Evolutionary conservation across 1,140 invertebrate genomes (phyloP), one percentile per base, ranked within the genome.

Genomic region (Drosophila fuyamai): DNA sequence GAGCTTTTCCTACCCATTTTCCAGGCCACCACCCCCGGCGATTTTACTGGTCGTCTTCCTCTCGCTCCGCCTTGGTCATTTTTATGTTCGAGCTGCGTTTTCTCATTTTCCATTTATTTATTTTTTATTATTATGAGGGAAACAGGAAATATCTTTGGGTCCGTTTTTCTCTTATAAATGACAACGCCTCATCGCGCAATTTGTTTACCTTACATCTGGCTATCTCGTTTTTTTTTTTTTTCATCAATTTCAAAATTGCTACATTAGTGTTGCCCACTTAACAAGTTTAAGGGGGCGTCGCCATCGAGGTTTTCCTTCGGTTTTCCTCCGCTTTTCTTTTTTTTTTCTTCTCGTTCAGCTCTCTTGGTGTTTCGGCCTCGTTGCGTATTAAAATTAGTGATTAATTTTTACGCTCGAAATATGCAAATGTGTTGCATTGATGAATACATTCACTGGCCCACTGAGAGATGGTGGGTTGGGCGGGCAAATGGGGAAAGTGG

Each of bases 191-290:
- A 91, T 89, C 89, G 89, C 89, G 88, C 88, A 91, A 91, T 91
- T 91, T 89, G 89, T 91, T 89, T 91, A 91, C 89, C 88, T 91
- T 91, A 76, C 67, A 81, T 80, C 77, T 61, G 43, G 29, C 56
- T 35, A 55, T 14, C 27, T n/a, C 23, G 23, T 41, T 32, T 29
- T 9, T 36, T 41, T 61, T 61, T 59, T 44, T 61, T 65, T 68
- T 77, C 88, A 88, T 81, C 81, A 91, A 91, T 91, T 91, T 82
- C 70, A 76, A 90, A 91, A 91, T 91, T 91, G 89, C 84, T 91
- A 91, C 89, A 91, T 91, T 91, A 91, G 89, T 91, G 84, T 91
- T 91, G 89, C 89, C 76, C 89, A 91, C 89, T 91, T 91, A 91
- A 91, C 89, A 91, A 91, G 81, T 81, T 89, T 89, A 12, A 12